Evolutionary conservation across 2,113 vertebrate genomes (phyloP).

Genomic region (Pholis gunnellus): DNA sequence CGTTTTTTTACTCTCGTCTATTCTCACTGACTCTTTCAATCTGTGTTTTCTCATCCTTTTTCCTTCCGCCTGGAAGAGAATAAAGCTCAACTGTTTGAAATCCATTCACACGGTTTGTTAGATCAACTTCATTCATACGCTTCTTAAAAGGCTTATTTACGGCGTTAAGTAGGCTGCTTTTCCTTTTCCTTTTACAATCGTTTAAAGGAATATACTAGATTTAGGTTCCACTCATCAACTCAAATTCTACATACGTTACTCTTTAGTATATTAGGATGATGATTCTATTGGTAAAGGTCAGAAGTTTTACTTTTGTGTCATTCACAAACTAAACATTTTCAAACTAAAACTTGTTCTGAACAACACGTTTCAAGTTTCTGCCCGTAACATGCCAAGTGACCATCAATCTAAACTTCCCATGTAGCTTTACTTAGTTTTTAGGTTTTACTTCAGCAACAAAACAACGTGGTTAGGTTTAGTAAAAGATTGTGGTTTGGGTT

Average conservation of each 20-base stretch:
- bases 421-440: not conserved
- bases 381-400: too few relatives aligned
- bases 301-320: not conserved
- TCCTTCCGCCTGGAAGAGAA: slow-evolving; percentile 15
- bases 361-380: not conserved
- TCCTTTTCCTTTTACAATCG: not conserved
- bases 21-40: slow-evolving; percentile 47
- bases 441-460: not conserved
- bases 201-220: slow-evolving; percentile 15
- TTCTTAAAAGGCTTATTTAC: slow-evolving; percentile 7
- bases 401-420: not conserved
- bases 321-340: not conserved
- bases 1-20: slow-evolving; percentile 24
- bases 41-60: slow-evolving; percentile 27
- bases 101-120: slow-evolving; percentile 38
- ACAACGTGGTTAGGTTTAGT: not conserved
- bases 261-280: not conserved
- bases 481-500: not conserved
- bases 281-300: not conserved
- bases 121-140: slow-evolving; percentile 25
- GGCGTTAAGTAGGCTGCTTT: not conserved
- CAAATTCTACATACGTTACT: not conserved
- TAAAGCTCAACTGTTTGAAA: slow-evolving; percentile 20
- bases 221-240: not conserved
- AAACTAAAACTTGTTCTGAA: not conserved